Evolutionary conservation across 2,888 invertebrate genomes (phyloP), one percentile per base, ranked within the genome.

Genomic region (Sepiola atlantica): DNA sequence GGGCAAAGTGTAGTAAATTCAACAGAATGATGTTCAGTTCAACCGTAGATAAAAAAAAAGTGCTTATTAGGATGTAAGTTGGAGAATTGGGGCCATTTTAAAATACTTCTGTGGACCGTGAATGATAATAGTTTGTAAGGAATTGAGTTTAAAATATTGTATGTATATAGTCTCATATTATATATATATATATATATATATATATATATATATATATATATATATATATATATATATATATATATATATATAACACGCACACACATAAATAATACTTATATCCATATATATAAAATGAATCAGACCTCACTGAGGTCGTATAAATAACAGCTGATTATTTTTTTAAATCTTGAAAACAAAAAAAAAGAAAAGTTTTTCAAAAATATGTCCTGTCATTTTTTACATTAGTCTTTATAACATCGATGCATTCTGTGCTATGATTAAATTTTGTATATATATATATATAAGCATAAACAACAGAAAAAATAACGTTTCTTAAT

Each of bases 201-300:
- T 57, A 57, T 57, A 57, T 57, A 57, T 57, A 57, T 57, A 57
- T 57, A 57, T 57, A 57, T 57, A 57, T 57, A 57, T 57, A 57
- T 57, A 57, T 57, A 61, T 61, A 61, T 24, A 61, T 24, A 24
- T 24, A 45, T 45, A 91, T 21, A 35, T 91, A 91, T 91, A 35
- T 91, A 35, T 35, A 35, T 91, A 45, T 91, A 45, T 24, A 91
- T n/a, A 45, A 91, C 54, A 91, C 54, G 54, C 54, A 91, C 54
- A 91, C 54, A 91, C 28, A 91, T 77, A 77, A 77, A n/a, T 77
- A 77, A 77, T n/a, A n/a, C n/a, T 77, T 77, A 77, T n/a, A 77
- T 77, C 32, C 77, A 18, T 77, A 77, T 77, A 0, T n/a, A 77
- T 77, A 77, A 77, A 77, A 77, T 12, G n/a, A 77, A 77, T 77